phyloP scores from a whole-genome alignment of 1,140 invertebrate species.

The Orchestia grillus region DNA sequence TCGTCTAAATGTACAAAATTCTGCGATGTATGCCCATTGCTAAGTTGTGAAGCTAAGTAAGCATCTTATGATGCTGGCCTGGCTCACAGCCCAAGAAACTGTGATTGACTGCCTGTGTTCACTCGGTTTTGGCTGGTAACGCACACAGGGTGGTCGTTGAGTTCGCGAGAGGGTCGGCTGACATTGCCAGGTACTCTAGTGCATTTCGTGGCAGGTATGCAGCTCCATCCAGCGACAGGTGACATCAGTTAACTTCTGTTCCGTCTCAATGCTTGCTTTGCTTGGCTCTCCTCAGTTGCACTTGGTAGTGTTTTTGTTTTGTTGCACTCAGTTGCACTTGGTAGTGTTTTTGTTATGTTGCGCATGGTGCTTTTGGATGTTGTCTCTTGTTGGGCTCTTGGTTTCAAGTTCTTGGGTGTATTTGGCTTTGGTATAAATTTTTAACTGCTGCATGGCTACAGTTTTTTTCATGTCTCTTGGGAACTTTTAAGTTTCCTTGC shows the following conservation, averaged over 20 bases:
- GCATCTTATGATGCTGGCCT: background rate
- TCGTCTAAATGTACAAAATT: background rate
- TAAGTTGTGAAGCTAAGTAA: too few species aligned
- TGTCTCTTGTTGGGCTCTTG: background rate
- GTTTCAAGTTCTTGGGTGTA: background rate
- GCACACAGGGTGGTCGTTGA: conserved; percentile 26
- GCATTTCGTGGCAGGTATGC: conserved; percentile 27
- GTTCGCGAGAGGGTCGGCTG: conserved; percentile 16
- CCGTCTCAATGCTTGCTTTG: background rate
- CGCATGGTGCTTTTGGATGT: background rate
- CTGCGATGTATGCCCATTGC: background rate
- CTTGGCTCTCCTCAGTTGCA: background rate
- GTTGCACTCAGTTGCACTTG: background rate
- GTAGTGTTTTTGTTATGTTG: background rate
- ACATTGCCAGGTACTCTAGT: conserved; percentile 42
- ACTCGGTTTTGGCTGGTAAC: background rate
- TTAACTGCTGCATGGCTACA: too few species aligned
- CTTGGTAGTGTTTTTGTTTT: background rate
- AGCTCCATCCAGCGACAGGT: conserved; percentile 39
- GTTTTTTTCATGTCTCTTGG: too few species aligned
- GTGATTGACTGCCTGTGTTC: background rate
- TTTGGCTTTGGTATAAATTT: background rate
- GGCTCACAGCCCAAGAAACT: background rate
- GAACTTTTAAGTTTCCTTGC: too few species aligned
- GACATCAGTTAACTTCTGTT: background rate